A percentile compares a stretch with the other conserved stretches of the same genome.
phyloP scores from a whole-genome alignment of 53 echinoderm and acorn worm species.

The Arbacia lixula region DNA sequence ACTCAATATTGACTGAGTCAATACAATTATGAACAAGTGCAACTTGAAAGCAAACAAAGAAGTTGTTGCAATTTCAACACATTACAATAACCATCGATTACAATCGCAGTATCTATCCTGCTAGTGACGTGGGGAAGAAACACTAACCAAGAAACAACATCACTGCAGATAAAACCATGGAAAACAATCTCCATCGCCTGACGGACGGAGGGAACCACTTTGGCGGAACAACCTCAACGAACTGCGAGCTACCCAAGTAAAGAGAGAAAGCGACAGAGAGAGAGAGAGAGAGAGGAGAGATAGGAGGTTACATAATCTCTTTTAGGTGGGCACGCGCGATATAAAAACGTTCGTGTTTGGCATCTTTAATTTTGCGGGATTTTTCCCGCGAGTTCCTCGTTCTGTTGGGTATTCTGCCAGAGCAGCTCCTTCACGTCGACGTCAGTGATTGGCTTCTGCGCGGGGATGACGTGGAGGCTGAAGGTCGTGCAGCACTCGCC shows the following conservation, averaged over 20 bases:
- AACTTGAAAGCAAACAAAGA: too few relatives aligned
- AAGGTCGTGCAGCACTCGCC: conserved; percentile 56
- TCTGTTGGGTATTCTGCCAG: conserved; percentile 57
- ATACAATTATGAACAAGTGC: too few relatives aligned
- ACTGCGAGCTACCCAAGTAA: neutral
- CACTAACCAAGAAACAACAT: neutral
- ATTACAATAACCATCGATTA: neutral
- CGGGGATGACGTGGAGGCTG: conserved; percentile 45
- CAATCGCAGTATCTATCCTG: neutral
- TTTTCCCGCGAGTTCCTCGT: conserved; percentile 14
- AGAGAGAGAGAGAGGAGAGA: too few relatives aligned
- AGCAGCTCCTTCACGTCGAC: conserved; percentile 47
- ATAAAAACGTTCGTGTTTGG: neutral
- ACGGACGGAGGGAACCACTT: conserved; percentile 29
- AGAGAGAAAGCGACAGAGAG: too few relatives aligned
- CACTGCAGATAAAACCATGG: neutral
- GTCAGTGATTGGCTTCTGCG: conserved; percentile 22
- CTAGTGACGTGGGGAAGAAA: neutral
- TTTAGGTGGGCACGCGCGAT: too few relatives aligned
- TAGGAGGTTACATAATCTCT: too few relatives aligned
- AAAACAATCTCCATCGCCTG: conserved; percentile 13
- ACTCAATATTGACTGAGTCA: too few relatives aligned
- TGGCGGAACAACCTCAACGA: conserved; percentile 51
- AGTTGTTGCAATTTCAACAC: neutral
- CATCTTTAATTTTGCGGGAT: neutral